A percentile compares a stretch with the other conserved stretches of the same genome.
phyloP scores from a whole-genome alignment of 1,140 invertebrate genomes.

The Caerostris darwini region DNA sequence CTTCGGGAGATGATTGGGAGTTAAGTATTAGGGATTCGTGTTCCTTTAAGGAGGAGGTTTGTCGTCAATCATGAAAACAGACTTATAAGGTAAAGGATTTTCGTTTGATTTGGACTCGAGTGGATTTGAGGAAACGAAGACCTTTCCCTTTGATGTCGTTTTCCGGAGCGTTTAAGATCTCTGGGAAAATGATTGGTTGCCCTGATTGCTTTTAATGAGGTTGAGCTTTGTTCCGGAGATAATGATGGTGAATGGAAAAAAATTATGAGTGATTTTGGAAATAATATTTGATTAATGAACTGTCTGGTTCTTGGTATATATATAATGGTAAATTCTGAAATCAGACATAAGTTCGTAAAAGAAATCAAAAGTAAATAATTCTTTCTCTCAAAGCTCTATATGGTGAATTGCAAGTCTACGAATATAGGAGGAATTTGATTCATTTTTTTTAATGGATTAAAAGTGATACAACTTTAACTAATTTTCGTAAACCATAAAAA shows the following conservation, averaged over 20 bases:
- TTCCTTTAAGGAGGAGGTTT: neutral
- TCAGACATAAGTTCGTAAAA: too few species aligned
- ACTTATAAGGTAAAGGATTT: neutral
- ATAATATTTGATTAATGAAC: slow-evolving; percentile 9
- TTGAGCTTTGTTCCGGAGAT: neutral
- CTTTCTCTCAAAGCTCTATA: too few species aligned
- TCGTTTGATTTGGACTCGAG: slow-evolving; percentile 48
- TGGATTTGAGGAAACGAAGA: neutral
- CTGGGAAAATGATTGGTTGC: neutral
- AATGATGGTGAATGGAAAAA: neutral
- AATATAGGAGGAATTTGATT: too few species aligned
- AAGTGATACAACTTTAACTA: too few species aligned
- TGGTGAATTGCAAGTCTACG: too few species aligned
- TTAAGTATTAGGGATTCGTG: slow-evolving; percentile 61
- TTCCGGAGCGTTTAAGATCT: neutral
- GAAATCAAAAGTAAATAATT: too few species aligned
- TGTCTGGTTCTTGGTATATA: neutral
- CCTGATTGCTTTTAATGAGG: slow-evolving; percentile 12
- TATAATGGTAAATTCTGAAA: too few species aligned
- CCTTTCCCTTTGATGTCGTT: slow-evolving; percentile 14
- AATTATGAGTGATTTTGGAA: neutral
- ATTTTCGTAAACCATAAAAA: too few species aligned
- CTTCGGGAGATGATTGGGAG: slow-evolving; percentile 22
- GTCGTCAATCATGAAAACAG: slow-evolving; percentile 22
- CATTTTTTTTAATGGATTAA: too few species aligned